phyloP scores from a whole-genome alignment of 2,797 vertebrate genomes.

The Cossypha heuglini region DNA sequence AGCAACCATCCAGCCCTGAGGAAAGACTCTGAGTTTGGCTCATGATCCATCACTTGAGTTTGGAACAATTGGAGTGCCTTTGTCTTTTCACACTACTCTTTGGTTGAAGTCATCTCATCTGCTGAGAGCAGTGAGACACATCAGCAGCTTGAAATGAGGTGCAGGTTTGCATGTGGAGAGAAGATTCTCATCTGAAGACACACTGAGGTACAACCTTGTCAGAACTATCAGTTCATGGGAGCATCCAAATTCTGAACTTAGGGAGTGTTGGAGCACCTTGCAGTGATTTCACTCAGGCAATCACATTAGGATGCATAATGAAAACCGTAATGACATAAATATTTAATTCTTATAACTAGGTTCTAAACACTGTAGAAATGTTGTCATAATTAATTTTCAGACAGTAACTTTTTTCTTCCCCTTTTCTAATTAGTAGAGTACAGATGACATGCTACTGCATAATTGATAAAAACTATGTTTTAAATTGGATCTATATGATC shows the following conservation, averaged over 20 bases:
- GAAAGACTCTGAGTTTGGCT: background rate
- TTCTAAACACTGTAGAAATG: conserved; percentile 58
- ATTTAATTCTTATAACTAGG: conserved; percentile 65
- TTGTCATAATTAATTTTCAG: conserved; percentile 70
- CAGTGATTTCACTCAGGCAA: conserved; percentile 38
- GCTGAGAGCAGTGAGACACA: background rate
- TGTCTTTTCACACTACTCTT: background rate
- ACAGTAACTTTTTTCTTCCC: conserved; percentile 36
- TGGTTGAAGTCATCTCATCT: background rate
- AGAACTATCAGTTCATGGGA: background rate
- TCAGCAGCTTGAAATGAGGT: background rate
- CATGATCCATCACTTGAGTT: background rate
- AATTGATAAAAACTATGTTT: conserved; percentile 65
- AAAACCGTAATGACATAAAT: conserved; percentile 62
- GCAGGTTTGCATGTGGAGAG: background rate
- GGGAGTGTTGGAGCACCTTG: background rate
- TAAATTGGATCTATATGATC: conserved; percentile 33
- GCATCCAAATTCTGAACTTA: background rate
- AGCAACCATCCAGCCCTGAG: background rate
- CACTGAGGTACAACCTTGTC: background rate
- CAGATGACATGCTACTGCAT: conserved; percentile 51
- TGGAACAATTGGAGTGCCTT: background rate
- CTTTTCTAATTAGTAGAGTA: conserved; percentile 67
- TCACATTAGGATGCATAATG: conserved; percentile 40
- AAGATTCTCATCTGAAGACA: background rate